Evolutionary conservation across 2,797 vertebrate genomes (phyloP), one percentile per base, ranked within the genome.

Genomic region (Danio kyathit): DNA sequence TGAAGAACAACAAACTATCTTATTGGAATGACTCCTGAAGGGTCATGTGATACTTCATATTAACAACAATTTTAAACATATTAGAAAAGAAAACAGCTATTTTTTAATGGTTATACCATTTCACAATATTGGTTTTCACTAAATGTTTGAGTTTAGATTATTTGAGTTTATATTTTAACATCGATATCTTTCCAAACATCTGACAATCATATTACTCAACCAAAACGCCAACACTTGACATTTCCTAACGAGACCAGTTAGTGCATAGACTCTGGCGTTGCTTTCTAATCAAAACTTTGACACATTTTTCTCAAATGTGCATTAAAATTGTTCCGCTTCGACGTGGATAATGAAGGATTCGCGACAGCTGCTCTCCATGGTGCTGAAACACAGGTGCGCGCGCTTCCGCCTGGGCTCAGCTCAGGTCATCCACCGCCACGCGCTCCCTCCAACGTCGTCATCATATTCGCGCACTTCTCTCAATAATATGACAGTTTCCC

Each of bases 311-410:
- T 65, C 19, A 48, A 38, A 3, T 56, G 44, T 40, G 14, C 11
- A 12, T 44, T 64, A 56, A 54, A 73, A 74, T 19, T 3, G 70
- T 57, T 44, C 16, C n/a, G 21, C 43, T 63, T 52, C 57, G 46
- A 52, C 3, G 7, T n/a, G 46, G 17, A 13, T 60, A 51, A 63
- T 38, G n/a, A 43, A 3, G 5, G 19, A 73, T 17, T 65, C 19
- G 7, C 40, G 14, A 60, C 76, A n/a, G 76, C 56, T 57, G 85
- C 87, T 89, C 74, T 89, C 88, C 87, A 11, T 67, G 87, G 88
- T 90, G 78, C 89, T 91, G 76, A 89, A 88, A 82, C 40, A 13
- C 70, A 72, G 80, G 54, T 74, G 76, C 41, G n/a, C 46, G 38
- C 49, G 46, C 54, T 2, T 29, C 7, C 63, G 73, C 54, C 29